Base-by-base conservation (phyloP, 2,113 vertebrate genomes). In the Nematolebias whitei region DNA sequence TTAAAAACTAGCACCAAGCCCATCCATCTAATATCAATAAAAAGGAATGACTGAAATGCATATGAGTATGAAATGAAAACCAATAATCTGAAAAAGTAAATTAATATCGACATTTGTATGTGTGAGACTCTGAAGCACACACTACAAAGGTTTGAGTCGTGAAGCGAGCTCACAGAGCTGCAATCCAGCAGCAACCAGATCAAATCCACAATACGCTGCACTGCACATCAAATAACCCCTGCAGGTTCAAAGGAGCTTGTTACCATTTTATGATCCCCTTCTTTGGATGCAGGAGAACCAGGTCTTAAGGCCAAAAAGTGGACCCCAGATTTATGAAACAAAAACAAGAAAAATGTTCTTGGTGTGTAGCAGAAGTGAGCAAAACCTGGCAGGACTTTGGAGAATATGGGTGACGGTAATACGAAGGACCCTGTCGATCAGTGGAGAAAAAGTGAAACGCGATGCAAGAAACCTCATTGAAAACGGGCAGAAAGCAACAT, bases 221-320 rank as follows among this genome's bases (percentile, higher is more conserved):
- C 54, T 49, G 39, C 39, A 76, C 69, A 86, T 85, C 84, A 88
- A 83, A 89, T 48, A 78, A 71, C 83, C 70, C 76, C 83, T 61
- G 64, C 77, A 44, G 14, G 67, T 87, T 89, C 79, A 89, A 87
- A 89, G 75, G 39, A 57, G 58, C 81, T 45, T 63, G 57, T 85
- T 85, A 73, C 61, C 62, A 73, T 75, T 83, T 73, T 22, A 74
- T 76, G 72, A 84, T 44, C 75, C 40, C 61, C 44, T 26, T 49
- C 55, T 48, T 60, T 50, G 59, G 79, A 79, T 66, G 43, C 47
- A 40, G 54, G 57, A 63, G 70, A 65, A 40, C 40, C 0, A 0
- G 55, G 40, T 44, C 63, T 6, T 49, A 8, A 22, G 50, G 55
- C 58, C 52, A 51, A 48, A 49, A 74, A 2, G 0, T 14, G 29